Evolutionary conservation across 37 sponge, comb jelly and placozoan species (phyloP).

Genomic region (Crambe crambe): DNA sequence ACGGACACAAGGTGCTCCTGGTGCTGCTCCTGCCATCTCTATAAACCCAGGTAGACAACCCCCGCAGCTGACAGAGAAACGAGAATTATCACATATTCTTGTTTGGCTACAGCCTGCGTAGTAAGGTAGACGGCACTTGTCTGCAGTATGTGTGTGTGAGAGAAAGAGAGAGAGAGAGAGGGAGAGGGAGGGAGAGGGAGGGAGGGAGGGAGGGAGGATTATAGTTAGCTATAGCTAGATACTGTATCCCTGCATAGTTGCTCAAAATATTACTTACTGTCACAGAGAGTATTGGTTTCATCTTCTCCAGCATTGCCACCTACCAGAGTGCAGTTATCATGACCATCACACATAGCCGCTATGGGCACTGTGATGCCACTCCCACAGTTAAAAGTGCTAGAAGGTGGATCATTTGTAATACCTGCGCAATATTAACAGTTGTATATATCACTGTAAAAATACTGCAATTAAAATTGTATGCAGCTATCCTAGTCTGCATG

Average conservation of each 20-base stretch:
- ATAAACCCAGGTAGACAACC: conserved; percentile 1
- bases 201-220: too few species aligned
- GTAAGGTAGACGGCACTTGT: conserved; percentile 13
- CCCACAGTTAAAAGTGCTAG: not conserved
- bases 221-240: too few species aligned
- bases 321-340: not conserved
- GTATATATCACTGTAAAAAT: too few species aligned
- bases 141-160: not conserved
- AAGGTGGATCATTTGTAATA: too few species aligned
- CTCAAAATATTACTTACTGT: conserved; percentile 25
- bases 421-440: too few species aligned
- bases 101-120: conserved; percentile 6
- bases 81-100: not conserved
- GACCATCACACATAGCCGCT: conserved; percentile 5
- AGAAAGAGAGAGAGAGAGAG: too few species aligned
- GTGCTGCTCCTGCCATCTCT: too few species aligned
- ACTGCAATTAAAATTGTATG: too few species aligned
- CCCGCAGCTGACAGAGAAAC: not conserved
- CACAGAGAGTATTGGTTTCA: conserved; percentile 11
- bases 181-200: too few species aligned
- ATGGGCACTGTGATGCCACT: not conserved
- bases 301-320: conserved; percentile 4
- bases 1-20: too few species aligned
- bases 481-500: too few species aligned
- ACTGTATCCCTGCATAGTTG: too few species aligned